Base-by-base conservation (phyloP, 2,888 invertebrate species). In the Eutolmus rufibarbis region DNA sequence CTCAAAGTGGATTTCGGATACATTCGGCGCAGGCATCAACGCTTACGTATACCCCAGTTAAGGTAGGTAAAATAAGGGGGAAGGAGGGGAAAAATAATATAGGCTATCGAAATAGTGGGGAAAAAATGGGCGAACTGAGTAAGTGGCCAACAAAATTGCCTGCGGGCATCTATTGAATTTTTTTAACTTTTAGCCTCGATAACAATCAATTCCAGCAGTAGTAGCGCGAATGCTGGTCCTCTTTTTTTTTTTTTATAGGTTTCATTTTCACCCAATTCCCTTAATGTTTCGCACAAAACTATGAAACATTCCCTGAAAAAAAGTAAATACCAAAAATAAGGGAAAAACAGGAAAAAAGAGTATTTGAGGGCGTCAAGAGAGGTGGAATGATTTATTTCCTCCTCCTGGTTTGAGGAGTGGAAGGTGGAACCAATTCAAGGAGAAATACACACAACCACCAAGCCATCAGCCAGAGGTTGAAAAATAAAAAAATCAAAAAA, bases 31-130 rank as follows among this genome's bases (percentile, higher is more conserved):
- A 93, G 89, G 92, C 92, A 85, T 96, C 95, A 79, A 95, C 96
- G 8, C 94, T 97, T 84, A 95, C 95, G 9, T 97, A 96, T 92
- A 96, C 95, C 5, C 97, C 97, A 14, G 94, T 95, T 51, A 93
- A 93, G 92, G 93, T 93, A 89, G 91, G 91, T 40, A n/a, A 46
- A 46, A 40, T 40, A 40, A 40, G 2, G 4, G 43, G 43, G 14
- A 1, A 9, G 23, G 57, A 2, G 7, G 19, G n/a, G 12, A 34
- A 77, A 28, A n/a, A n/a, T 31, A n/a, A n/a, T 66, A 66, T 66
- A 12, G 66, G 43, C 43, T n/a, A 23, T 46, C 37, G 9, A n/a
- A 78, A 37, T 78, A 40, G 19, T 40, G 43, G 40, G 43, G n/a
- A n/a, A 40, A 43, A 43, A 43, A 43, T 1, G 8, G 12, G 78